phyloP scores from a whole-genome alignment of 2,113 vertebrate species.

The Cheirogaleus medius region DNA sequence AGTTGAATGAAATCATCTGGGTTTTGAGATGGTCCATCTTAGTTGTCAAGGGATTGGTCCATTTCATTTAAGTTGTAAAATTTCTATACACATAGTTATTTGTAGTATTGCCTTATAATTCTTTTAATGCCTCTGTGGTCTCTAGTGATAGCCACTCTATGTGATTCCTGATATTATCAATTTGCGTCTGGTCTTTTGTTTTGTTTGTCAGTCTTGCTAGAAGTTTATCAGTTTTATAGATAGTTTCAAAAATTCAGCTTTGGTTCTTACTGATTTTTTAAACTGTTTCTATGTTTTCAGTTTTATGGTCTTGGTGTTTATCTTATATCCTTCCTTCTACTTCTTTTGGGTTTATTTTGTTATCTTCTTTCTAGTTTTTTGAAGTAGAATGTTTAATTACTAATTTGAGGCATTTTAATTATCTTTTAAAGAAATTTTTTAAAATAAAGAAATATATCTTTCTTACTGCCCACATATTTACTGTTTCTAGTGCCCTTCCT shows the following conservation, averaged over 20 bases:
- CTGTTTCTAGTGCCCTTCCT: background rate
- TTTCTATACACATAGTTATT: background rate
- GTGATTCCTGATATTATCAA: background rate
- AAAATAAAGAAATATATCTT: background rate
- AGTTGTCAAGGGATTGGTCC: too few species aligned
- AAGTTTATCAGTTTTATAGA: background rate
- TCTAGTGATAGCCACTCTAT: background rate
- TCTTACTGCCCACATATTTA: background rate
- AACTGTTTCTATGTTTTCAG: background rate
- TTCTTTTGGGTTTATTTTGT: background rate
- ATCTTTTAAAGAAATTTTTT: background rate
- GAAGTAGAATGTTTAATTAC: background rate
- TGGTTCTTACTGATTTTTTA: background rate
- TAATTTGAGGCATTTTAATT: background rate
- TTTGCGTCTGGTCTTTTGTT: background rate
- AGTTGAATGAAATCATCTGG: background rate
- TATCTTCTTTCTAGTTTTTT: background rate
- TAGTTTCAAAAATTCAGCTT: background rate
- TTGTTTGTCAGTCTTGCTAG: background rate
- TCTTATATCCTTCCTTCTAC: background rate
- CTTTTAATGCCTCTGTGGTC: background rate
- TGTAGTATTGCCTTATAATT: fast-evolving
- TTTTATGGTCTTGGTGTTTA: background rate
- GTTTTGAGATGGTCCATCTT: too few species aligned
- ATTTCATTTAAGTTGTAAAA: background rate